Conservation (phyloP, 1,140 invertebrate species). For the Drosophila nigromelanica region DNA sequence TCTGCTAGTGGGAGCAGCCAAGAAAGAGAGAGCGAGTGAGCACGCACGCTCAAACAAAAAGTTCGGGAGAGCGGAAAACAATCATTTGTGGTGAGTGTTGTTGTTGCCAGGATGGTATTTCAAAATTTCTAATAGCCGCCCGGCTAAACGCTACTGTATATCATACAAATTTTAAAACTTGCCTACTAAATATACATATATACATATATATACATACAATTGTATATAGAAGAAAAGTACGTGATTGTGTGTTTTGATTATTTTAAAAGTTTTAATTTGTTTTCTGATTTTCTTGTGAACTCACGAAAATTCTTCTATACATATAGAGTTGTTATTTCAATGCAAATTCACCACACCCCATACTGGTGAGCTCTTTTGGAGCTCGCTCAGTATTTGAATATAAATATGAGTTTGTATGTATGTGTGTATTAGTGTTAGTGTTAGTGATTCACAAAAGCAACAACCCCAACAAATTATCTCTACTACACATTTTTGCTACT, state of each 20-base stretch:
- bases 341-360: slow-evolving; percentile 56
- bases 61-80: slow-evolving; percentile 56
- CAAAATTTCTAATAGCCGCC: slow-evolving; percentile 43
- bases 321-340: slow-evolving; percentile 43
- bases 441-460: slow-evolving; percentile 69
- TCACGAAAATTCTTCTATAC: slow-evolving; percentile 44
- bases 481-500: slow-evolving; percentile 66
- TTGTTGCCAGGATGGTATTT: slow-evolving; percentile 51
- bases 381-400: slow-evolving; percentile 42
- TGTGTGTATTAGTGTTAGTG: slow-evolving; percentile 28
- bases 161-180: background rate
- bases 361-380: slow-evolving; percentile 37
- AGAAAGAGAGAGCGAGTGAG: slow-evolving; percentile 43
- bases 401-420: slow-evolving; percentile 27
- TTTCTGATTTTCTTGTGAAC: slow-evolving; percentile 15
- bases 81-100: slow-evolving; percentile 59
- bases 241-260: background rate
- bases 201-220: background rate
- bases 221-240: background rate
- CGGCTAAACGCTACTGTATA: slow-evolving; percentile 28
- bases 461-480: slow-evolving; percentile 66
- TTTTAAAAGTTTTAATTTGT: slow-evolving; percentile 13
- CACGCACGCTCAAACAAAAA: slow-evolving; percentile 35
- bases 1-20: slow-evolving; percentile 49
- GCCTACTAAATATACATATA: too few relatives aligned